These are phyloP conservation scores for Oreonectes daqikongensis DNA, from an alignment of 2,797 vertebrate genomes.

Conservation along the genomic window DNA sequence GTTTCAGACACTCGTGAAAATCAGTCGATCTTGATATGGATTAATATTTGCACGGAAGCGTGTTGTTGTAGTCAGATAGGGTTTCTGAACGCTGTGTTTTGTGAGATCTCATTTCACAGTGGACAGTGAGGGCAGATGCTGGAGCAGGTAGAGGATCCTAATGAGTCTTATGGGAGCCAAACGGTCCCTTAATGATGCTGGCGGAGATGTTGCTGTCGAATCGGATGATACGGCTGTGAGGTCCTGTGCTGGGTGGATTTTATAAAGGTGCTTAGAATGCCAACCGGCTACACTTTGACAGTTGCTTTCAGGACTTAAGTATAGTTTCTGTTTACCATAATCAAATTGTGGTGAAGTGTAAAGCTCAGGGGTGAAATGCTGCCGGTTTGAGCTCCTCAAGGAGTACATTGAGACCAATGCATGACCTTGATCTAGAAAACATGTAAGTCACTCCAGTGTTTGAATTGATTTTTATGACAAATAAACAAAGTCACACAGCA, in stretches of 20 bases:
- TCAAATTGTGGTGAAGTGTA: neutral
- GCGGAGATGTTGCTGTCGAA: neutral
- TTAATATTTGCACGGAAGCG: neutral
- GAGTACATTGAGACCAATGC: neutral
- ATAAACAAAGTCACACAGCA: neutral
- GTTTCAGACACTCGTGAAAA: slow-evolving; percentile 4
- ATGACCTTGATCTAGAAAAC: neutral
- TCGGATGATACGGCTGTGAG: slow-evolving; percentile 6
- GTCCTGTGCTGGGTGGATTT: neutral
- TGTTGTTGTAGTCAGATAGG: neutral
- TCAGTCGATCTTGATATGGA: slow-evolving; percentile 7
- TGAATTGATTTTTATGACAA: neutral
- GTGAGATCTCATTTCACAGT: slow-evolving; percentile 15
- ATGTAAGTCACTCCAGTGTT: neutral
- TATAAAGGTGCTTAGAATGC: neutral
- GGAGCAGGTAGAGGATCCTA: slow-evolving; percentile 15
- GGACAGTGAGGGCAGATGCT: neutral
- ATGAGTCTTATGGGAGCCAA: slow-evolving; percentile 24
- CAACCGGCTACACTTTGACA: neutral
- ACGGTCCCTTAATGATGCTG: slow-evolving; percentile 28
- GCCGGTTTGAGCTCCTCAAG: neutral
- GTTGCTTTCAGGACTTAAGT: neutral
- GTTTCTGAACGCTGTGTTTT: neutral
- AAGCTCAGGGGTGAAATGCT: neutral
- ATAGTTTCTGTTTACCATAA: neutral